phyloP scores from a whole-genome alignment of 92 coral and sea anemone species.

The Diadumene lineata region DNA sequence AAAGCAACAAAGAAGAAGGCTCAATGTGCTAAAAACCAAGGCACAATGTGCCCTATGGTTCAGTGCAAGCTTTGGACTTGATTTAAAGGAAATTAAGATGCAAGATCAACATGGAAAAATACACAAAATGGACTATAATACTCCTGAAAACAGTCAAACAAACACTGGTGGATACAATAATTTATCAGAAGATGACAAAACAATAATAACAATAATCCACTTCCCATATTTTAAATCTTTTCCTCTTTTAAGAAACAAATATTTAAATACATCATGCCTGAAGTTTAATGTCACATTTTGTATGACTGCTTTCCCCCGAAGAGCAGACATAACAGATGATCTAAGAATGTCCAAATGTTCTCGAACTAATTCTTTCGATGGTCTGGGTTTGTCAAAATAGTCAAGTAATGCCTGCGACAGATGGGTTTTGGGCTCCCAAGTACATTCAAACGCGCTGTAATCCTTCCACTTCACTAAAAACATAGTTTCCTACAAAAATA shows the following conservation, averaged over 20 bases:
- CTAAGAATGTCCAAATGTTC: slow-evolving; percentile 50
- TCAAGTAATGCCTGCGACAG: slow-evolving; percentile 29
- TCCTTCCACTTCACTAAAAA: slow-evolving; percentile 36
- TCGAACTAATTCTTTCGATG: slow-evolving; percentile 22
- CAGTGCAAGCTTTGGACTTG: no score
- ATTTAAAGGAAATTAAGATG: no score
- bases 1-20: no score
- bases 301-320: slow-evolving; percentile 41
- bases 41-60: no score
- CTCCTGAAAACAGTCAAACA: no score
- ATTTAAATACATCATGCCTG: slow-evolving; percentile 52
- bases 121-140: no score
- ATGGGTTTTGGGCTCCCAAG: slow-evolving; percentile 39
- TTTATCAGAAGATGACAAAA: no score
- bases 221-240: slow-evolving; percentile 12
- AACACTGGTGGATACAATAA: no score
- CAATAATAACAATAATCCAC: no score
- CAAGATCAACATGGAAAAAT: no score
- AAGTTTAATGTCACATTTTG: slow-evolving; percentile 45
- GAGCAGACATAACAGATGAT: slow-evolving; percentile 21
- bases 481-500: slow-evolving; percentile 19
- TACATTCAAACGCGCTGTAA: slow-evolving; percentile 37
- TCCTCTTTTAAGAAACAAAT: slow-evolving; percentile 43
- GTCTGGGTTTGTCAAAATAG: slow-evolving; percentile 36
- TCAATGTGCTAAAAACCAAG: no score